A percentile compares a stretch with the other conserved stretches of the same genome.
phyloP scores from a whole-genome alignment of 2,888 invertebrate genomes.

The Nomada hirtipes region DNA sequence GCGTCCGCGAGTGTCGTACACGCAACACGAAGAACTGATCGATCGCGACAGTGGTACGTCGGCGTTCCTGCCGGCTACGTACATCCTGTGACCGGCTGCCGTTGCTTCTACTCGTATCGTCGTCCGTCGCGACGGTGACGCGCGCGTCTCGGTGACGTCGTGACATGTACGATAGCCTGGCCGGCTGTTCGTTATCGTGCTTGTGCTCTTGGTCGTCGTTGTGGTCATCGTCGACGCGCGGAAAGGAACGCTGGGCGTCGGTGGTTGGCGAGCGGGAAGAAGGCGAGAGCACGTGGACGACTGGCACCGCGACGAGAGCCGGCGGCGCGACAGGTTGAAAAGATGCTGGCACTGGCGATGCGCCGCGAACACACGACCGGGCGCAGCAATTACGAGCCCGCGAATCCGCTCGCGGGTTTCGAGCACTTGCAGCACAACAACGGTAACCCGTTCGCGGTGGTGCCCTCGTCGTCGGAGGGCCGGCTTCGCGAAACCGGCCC shows the following conservation, averaged over 20 bases:
- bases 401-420: constrained; percentile 81
- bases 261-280: constrained; percentile 21
- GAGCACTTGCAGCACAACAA: constrained; percentile 81
- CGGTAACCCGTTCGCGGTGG: constrained; percentile 76
- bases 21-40: background rate
- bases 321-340: constrained; percentile 78
- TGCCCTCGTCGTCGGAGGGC: constrained; percentile 72
- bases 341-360: constrained; percentile 84
- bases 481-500: constrained; percentile 75
- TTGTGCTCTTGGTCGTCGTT: constrained; percentile 36
- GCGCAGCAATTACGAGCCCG: constrained; percentile 82
- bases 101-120: background rate
- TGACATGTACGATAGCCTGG: constrained; percentile 69
- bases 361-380: constrained; percentile 83
- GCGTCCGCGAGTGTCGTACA: constrained; percentile 30
- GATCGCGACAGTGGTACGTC: constrained; percentile 24
- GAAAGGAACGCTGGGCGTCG: constrained; percentile 53
- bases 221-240: constrained; percentile 35
- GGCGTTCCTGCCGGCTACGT: background rate
- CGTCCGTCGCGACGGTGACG: constrained; percentile 16
- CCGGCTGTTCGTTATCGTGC: constrained; percentile 40
- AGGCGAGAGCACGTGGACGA: constrained; percentile 70
- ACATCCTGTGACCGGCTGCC: background rate
- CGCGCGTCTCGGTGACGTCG: constrained; percentile 54
- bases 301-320: constrained; percentile 71